These are phyloP conservation scores for Xiphophorus hellerii DNA, from an alignment of 2,113 vertebrate genomes.

Conservation along the genomic window DNA sequence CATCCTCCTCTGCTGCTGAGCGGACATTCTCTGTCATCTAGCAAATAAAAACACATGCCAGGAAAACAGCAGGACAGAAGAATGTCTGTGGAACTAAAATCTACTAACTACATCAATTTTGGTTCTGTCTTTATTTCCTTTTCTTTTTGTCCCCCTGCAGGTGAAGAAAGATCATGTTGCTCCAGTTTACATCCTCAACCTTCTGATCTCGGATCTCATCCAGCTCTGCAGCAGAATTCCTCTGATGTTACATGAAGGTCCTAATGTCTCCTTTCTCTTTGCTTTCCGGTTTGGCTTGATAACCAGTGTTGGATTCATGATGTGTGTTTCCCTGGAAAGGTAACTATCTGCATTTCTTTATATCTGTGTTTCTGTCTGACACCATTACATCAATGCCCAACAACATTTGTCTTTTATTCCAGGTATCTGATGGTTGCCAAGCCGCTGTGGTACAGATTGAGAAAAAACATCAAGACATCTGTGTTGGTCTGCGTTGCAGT, in stretches of 20 bases:
- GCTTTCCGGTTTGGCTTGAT: neutral
- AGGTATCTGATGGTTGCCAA: conserved; percentile 10
- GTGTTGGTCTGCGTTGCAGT: neutral
- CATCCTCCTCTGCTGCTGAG: too few species aligned
- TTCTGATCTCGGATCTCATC: conserved; percentile 14
- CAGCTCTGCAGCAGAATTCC: neutral
- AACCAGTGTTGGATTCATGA: conserved; percentile 17
- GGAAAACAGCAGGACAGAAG: too few species aligned
- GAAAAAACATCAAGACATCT: neutral
- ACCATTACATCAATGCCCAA: too few species aligned
- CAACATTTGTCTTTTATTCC: neutral
- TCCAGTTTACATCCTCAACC: conserved; percentile 13
- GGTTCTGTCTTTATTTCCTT: neutral
- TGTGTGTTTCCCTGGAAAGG: conserved; percentile 17
- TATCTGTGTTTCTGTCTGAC: neutral
- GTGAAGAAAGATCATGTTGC: neutral
- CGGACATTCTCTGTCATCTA: too few species aligned
- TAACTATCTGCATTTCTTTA: neutral
- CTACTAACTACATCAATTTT: neutral
- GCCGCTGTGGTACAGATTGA: conserved; percentile 23
- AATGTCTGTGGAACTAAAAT: neutral
- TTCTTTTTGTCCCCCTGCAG: neutral
- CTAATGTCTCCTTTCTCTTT: too few species aligned
- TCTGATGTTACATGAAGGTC: accelerated
- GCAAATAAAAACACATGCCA: too few species aligned